Evolutionary conservation across 2,888 invertebrate species (phyloP).

Genomic region (Thymelicus acteon): DNA sequence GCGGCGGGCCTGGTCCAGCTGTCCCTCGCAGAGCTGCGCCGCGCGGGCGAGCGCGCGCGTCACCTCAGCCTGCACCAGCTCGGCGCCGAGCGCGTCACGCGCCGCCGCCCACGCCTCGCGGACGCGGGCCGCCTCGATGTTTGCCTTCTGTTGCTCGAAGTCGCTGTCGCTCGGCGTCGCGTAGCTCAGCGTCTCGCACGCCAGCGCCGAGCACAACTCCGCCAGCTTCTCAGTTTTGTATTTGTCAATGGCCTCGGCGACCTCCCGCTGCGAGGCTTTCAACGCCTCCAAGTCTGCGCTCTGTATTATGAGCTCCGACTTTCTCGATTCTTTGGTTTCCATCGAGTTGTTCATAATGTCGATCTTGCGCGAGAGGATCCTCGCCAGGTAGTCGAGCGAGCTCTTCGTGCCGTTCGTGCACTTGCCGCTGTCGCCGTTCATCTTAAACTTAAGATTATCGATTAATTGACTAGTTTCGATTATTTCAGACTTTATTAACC

Average conservation of each 20-base stretch:
- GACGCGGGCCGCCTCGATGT: slow-evolving; percentile 87
- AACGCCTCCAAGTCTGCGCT: slow-evolving; percentile 81
- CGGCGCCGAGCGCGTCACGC: slow-evolving; percentile 89
- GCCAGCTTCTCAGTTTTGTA: slow-evolving; percentile 89
- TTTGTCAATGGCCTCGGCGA: slow-evolving; percentile 85
- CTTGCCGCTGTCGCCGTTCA: slow-evolving; percentile 83
- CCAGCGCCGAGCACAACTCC: slow-evolving; percentile 88
- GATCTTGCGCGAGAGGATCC: slow-evolving; percentile 90
- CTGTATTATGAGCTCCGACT: slow-evolving; percentile 69
- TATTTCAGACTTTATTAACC: slow-evolving; percentile 88
- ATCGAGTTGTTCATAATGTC: slow-evolving; percentile 67
- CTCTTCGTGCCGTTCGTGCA: slow-evolving; percentile 67
- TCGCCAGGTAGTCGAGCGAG: slow-evolving; percentile 89
- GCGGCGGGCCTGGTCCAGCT: slow-evolving; percentile 81
- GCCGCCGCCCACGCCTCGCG: slow-evolving; percentile 91
- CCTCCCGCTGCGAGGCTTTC: slow-evolving; percentile 84
- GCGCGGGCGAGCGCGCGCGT: slow-evolving; percentile 89
- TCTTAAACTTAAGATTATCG: slow-evolving; percentile 88
- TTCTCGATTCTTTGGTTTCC: slow-evolving; percentile 58
- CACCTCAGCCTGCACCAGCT: slow-evolving; percentile 91
- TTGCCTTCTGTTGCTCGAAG: slow-evolving; percentile 67
- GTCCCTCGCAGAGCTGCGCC: slow-evolving; percentile 88
- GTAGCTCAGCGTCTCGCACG: slow-evolving; percentile 88
- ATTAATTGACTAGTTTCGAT: slow-evolving; percentile 91
- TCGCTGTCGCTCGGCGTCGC: slow-evolving; percentile 77